Conservation (phyloP, 2,113 vertebrate genomes). For the Enhydra lutris region DNA sequence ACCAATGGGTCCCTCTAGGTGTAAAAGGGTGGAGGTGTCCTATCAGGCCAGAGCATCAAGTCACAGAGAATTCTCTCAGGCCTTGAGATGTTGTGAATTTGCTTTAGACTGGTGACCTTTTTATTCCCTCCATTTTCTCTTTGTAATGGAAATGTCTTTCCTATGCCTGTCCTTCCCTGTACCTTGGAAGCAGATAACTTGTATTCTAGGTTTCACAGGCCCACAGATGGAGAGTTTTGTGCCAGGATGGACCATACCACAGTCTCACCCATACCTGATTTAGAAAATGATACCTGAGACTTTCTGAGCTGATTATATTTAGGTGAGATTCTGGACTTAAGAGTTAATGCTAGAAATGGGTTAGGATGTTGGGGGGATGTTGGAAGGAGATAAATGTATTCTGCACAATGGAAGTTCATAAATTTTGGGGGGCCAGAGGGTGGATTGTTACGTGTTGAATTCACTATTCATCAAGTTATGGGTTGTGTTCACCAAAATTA, state of each 20-base stretch:
- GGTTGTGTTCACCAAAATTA: neutral
- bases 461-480: neutral
- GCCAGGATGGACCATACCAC: neutral
- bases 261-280: neutral
- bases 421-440: neutral
- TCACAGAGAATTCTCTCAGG: neutral
- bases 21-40: neutral
- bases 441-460: neutral
- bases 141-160: neutral
- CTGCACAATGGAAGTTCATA: neutral
- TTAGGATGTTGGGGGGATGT: neutral
- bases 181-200: neutral
- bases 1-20: neutral
- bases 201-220: neutral
- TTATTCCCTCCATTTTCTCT: neutral
- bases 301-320: conserved; percentile 13
- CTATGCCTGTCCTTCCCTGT: neutral
- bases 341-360: neutral
- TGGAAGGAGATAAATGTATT: neutral
- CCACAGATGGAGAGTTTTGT: neutral
- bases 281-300: neutral
- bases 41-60: neutral
- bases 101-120: neutral
- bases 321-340: neutral
- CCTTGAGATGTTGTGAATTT: neutral